A percentile compares a stretch with the other conserved stretches of the same genome.
These are phyloP conservation scores for Onychostoma macrolepis DNA, from an alignment of 2,113 vertebrate species.

Conservation along the genomic window DNA sequence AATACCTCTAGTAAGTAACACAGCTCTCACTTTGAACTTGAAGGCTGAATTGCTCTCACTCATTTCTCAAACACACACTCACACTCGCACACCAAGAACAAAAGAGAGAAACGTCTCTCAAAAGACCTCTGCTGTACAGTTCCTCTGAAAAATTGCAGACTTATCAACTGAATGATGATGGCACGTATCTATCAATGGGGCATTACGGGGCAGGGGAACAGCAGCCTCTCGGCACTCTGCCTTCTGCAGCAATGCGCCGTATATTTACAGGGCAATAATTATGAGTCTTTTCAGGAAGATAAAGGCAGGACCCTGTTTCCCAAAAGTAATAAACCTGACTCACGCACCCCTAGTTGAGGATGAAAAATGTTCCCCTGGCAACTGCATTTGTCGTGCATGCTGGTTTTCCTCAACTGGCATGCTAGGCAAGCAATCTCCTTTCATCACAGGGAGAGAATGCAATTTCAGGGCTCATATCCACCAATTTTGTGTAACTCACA, in stretches of 20 bases:
- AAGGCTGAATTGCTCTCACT: slow-evolving; percentile 48
- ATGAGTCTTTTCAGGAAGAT: slow-evolving; percentile 56
- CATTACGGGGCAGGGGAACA: slow-evolving; percentile 43
- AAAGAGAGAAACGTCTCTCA: slow-evolving; percentile 50
- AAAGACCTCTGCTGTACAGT: slow-evolving; percentile 51
- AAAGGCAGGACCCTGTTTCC: slow-evolving; percentile 54
- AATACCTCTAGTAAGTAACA: slow-evolving; percentile 34
- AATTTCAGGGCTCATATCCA: slow-evolving; percentile 43
- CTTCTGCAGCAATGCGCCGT: slow-evolving; percentile 43
- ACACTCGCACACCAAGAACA: slow-evolving; percentile 43
- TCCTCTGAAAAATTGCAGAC: slow-evolving; percentile 46
- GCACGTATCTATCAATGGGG: slow-evolving; percentile 53
- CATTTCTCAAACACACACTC: slow-evolving; percentile 40
- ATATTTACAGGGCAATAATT: slow-evolving; percentile 56
- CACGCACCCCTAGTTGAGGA: slow-evolving; percentile 46
- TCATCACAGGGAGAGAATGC: slow-evolving; percentile 33
- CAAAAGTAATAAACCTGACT: slow-evolving; percentile 59
- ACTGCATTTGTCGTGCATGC: slow-evolving; percentile 40
- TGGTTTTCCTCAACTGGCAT: slow-evolving; percentile 44
- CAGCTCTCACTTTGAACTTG: slow-evolving; percentile 38
- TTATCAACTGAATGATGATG: slow-evolving; percentile 52
- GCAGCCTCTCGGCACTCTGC: slow-evolving; percentile 27
- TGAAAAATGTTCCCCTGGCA: slow-evolving; percentile 55
- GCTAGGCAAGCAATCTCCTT: slow-evolving; percentile 48
- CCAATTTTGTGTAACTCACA: slow-evolving; percentile 28